Percentiles rank a stretch among this genome's conserved stretches.
Conservation (phyloP, 2,888 invertebrate species). For the Caenorhabditis sp. region DNA sequence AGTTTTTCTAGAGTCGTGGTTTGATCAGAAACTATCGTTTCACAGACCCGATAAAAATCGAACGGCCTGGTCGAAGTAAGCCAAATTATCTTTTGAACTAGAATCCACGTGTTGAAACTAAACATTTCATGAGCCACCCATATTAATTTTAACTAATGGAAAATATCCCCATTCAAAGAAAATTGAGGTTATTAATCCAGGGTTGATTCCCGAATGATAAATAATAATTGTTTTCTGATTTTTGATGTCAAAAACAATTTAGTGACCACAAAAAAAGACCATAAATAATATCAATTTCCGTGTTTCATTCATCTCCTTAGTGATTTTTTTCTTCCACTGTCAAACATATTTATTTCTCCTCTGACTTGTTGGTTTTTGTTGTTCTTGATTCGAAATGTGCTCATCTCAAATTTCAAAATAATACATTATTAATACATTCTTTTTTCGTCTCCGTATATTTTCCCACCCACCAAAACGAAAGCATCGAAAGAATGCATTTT, state of each 20-base stretch:
- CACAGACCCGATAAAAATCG: too few species aligned
- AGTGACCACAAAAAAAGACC: neutral
- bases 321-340: neutral
- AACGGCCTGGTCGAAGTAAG: too few species aligned
- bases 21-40: too few species aligned
- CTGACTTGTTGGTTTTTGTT: neutral
- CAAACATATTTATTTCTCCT: neutral
- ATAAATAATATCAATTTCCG: neutral
- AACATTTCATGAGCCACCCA: too few species aligned
- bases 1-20: too few species aligned
- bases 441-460: neutral
- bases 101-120: too few species aligned
- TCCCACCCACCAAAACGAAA: neutral
- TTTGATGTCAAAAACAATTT: neutral
- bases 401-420: neutral
- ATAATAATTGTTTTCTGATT: neutral
- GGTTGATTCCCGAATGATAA: too few species aligned
- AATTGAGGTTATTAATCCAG: too few species aligned
- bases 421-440: neutral
- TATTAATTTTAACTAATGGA: too few species aligned
- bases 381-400: neutral
- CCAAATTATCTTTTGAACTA: too few species aligned
- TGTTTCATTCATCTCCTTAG: neutral
- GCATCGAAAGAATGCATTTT: neutral
- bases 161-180: too few species aligned